Evolutionary conservation across 2,888 invertebrate species (phyloP).

Genomic region (Neelides folsomi): DNA sequence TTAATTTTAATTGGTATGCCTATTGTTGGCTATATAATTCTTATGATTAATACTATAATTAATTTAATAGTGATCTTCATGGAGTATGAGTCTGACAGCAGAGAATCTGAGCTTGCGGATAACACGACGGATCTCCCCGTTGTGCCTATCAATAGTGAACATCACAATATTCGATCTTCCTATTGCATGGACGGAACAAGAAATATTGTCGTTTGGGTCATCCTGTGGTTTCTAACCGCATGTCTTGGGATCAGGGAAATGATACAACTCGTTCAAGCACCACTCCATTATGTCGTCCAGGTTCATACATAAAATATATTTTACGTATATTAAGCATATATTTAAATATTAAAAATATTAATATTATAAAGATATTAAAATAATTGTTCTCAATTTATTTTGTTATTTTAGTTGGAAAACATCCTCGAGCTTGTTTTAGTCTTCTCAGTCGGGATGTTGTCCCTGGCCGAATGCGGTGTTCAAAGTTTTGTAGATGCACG

Average conservation of each 20-base stretch:
- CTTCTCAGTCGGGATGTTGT: constrained; percentile 31
- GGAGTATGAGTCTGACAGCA: constrained; percentile 32
- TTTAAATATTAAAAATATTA: not conserved
- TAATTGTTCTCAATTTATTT: not conserved
- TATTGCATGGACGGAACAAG: constrained; percentile 32
- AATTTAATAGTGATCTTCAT: constrained; percentile 25
- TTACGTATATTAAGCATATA: not conserved
- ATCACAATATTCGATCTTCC: constrained; percentile 8
- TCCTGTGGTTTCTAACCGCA: constrained; percentile 32
- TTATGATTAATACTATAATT: no score
- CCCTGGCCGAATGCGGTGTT: constrained; percentile 33
- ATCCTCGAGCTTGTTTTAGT: constrained; percentile 32
- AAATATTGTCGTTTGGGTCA: constrained; percentile 30
- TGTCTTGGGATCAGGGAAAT: constrained; percentile 32
- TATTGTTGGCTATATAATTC: no score
- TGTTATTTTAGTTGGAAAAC: constrained; percentile 29
- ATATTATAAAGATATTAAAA: not conserved
- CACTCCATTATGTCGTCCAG: constrained; percentile 32
- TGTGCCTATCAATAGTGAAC: constrained; percentile 1
- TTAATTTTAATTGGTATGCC: no score
- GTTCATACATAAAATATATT: constrained; percentile 6
- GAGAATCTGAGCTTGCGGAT: constrained; percentile 10
- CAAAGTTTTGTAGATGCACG: constrained; percentile 32
- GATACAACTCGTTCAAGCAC: constrained; percentile 32
- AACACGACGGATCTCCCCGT: constrained; percentile 11